Percentiles rank a stretch among this genome's conserved stretches.
Evolutionary conservation across 2,888 invertebrate species (phyloP).

Genomic region (Zeuzera pyrina): DNA sequence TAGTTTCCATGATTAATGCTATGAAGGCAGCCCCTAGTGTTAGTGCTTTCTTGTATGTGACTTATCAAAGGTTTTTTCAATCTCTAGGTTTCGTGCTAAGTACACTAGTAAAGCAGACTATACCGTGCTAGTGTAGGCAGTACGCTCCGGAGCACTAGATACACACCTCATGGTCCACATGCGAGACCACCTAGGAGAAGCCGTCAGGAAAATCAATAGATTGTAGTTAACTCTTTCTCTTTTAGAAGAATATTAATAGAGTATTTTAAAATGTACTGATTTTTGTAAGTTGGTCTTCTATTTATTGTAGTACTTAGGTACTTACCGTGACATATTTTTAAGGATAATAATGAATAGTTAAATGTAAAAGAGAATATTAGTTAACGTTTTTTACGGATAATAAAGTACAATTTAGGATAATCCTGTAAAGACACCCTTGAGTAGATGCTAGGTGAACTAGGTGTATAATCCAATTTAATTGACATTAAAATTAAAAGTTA

Average conservation of each 20-base stretch:
- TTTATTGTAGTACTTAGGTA: constrained; percentile 72
- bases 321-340: constrained; percentile 62
- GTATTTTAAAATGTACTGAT: constrained; percentile 56
- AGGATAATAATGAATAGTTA: constrained; percentile 41
- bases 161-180: constrained; percentile 64
- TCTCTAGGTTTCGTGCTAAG: constrained; percentile 74
- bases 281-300: constrained; percentile 65
- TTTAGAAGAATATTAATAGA: constrained; percentile 52
- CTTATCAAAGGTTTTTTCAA: constrained; percentile 66
- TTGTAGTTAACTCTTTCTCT: constrained; percentile 53
- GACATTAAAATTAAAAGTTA: constrained; percentile 35
- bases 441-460: constrained; percentile 60
- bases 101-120: constrained; percentile 72
- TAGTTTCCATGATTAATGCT: constrained; percentile 60
- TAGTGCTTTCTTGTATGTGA: constrained; percentile 46
- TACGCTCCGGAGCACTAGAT: constrained; percentile 72
- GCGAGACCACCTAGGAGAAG: constrained; percentile 67
- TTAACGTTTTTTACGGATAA: constrained; percentile 45
- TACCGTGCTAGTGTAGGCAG: constrained; percentile 71
- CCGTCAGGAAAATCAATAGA: constrained; percentile 62
- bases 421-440: constrained; percentile 44
- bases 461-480: constrained; percentile 36
- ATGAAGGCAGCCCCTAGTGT: constrained; percentile 52
- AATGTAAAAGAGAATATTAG: constrained; percentile 45
- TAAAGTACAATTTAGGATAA: constrained; percentile 67